Base-by-base conservation (phyloP, 2,797 vertebrate genomes). In the Scarus forsteni region DNA sequence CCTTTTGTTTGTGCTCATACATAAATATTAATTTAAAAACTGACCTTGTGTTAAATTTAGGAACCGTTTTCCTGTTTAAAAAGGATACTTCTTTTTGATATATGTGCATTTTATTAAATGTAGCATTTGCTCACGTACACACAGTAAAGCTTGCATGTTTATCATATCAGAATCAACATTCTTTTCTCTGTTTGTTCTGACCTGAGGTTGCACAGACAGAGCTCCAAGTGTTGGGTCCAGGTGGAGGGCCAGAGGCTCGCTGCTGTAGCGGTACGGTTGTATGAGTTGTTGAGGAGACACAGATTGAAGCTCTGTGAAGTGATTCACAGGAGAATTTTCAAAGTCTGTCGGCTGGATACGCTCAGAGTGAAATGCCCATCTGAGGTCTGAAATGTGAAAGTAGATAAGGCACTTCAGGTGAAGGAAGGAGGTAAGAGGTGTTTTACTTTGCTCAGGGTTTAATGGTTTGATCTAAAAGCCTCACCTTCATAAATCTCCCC, bases 261-360 rank as follows among this genome's bases (percentile, higher is more conserved):
- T 94, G 88, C 94, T 94, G 86, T 95, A 96, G 60, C 95, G 95
- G 81, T 96, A 97, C 0, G 97, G 92, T 73, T 95, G 95, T 70
- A 96, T 93, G 70, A 97, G 88, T 80, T 97, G 96, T 0, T 95
- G 96, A 40, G 96, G 90, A 60, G 96, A 95, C 58, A 98, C 95
- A 0, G 95, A 96, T 92, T 98, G 97, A 64, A 99, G 94, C 75
- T 99, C 97, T 3, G 97, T 97, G 82, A 98, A 96, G 68, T 97
- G 95, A 77, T 95, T 96, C 75, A 95, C 94, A 0, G 93, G 82
- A 66, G 97, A 95, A 66, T 84, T 93, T 69, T 98, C 96, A 57
- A 96, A 96, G 19, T 98, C 97, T 0, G 85, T 84, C 40, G 93
- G 88, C 82, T 96, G 93, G 35, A 94, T 86, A 7, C 95, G 95